Evolutionary conservation across 2,888 invertebrate species (phyloP), one percentile per base, ranked within the genome.

Genomic region (Acanthopleura granulata): DNA sequence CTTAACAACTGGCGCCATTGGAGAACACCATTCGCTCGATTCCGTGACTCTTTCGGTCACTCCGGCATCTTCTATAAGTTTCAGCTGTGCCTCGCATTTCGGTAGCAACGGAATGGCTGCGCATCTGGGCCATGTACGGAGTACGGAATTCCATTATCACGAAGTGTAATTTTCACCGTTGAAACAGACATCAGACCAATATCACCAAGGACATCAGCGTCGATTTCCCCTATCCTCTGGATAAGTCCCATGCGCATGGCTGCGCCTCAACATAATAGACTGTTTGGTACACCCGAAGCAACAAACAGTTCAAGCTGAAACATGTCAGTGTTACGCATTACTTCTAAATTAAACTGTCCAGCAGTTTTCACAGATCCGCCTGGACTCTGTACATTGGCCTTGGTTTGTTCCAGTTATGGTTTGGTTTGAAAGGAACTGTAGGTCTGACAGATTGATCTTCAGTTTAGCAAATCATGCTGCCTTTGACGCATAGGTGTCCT

Each of bases 21-120:
- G 76, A 27, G 80, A 76, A 16, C 77, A 77, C 77, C 81, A 80
- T n/a, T 77, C 78, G 14, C 79, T 77, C 4, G 81, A 80, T 18
- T 74, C 72, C 1, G 72, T 77, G 0, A 79, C 75, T 49, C 75
- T 71, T 49, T 29, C n/a, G 51, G 80, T 79, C 15, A 79, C 77
- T 6, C 74, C 77, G 0, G 72, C 75, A 9, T 69, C 12, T 40
- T 78, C 74, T 75, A 81, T 79, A 12, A 73, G 30, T 30, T 80
- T 57, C 12, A 79, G 74, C 57, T 80, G 79, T 18, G 49, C 66
- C 27, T 76, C 76, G 9, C 76, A 72, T 72, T 72, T 78, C 22
- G n/a, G 74, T 22, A 77, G 18, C 12, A 79, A 49, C 15, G 75
- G 76, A 62, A 78, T 74, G 30, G 79, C 62, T 61, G 77, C 69